phyloP scores from a whole-genome alignment of 2,113 vertebrate genomes.

The Syngnathus scovelli region DNA sequence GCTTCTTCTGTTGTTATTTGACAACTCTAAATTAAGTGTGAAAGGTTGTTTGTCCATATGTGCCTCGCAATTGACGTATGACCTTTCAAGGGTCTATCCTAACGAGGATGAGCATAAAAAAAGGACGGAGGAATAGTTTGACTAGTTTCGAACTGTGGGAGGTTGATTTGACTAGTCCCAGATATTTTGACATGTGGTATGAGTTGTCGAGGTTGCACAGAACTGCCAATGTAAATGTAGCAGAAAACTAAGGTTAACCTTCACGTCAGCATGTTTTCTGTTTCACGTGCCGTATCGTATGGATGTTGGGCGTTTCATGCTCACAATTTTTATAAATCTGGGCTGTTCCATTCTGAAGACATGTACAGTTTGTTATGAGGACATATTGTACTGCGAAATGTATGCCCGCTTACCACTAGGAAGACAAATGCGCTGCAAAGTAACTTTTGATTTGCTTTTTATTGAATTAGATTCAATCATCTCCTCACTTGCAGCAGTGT shows the following conservation, averaged over 20 bases:
- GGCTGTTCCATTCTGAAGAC: constrained; percentile 1
- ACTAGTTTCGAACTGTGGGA: no score
- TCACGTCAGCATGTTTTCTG: not conserved
- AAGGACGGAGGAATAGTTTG: no score
- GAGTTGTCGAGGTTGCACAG: no score
- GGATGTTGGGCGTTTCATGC: not conserved
- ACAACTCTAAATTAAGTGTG: no score
- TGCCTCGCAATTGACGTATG: no score
- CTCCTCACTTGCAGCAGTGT: constrained; percentile 5
- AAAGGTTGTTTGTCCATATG: no score
- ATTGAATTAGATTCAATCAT: constrained; percentile 5
- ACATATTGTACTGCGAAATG: not conserved
- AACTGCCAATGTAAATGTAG: no score
- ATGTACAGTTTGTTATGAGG: constrained; percentile 1
- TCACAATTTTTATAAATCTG: not conserved
- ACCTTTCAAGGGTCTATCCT: no score
- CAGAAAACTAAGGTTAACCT: not conserved
- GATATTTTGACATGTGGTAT: no score
- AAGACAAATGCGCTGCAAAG: not conserved
- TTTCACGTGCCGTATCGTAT: not conserved
- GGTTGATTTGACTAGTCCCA: no score
- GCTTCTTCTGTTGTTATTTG: no score
- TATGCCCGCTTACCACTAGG: not conserved
- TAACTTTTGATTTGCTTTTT: not conserved
- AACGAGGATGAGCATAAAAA: no score